phyloP scores from a whole-genome alignment of 2,113 vertebrate genomes.

The Marcusenius ussheri region DNA sequence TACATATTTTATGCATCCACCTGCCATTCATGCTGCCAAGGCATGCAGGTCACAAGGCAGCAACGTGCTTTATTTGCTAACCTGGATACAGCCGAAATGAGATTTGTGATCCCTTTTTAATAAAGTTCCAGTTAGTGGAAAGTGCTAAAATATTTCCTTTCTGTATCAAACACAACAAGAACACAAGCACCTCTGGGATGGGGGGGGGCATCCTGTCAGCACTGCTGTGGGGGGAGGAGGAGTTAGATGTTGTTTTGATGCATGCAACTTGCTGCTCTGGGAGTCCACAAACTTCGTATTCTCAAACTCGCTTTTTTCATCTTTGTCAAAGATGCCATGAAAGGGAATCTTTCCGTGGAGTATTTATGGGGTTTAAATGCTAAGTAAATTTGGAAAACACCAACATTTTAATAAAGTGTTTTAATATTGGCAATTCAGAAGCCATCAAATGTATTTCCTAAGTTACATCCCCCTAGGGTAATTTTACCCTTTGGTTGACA shows the following conservation, averaged over 20 bases:
- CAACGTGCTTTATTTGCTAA: neutral
- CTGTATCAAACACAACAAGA: constrained; percentile 1
- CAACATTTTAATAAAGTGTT: neutral
- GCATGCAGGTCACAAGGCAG: neutral
- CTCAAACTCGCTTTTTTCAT: neutral
- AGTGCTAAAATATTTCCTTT: constrained; percentile 11
- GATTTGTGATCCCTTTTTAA: constrained; percentile 1
- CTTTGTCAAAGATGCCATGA: neutral
- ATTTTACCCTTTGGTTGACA: neutral
- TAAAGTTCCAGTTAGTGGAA: neutral
- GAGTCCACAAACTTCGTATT: constrained; percentile 2
- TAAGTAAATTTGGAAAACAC: neutral
- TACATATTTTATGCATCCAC: no score
- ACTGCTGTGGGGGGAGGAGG: no score
- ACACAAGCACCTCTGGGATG: neutral
- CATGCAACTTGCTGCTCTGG: neutral
- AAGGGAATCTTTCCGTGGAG: neutral
- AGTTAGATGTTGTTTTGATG: neutral
- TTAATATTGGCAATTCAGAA: neutral
- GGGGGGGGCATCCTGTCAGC: neutral
- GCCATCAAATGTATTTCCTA: neutral
- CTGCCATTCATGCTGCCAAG: neutral
- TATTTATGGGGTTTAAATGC: neutral
- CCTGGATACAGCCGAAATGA: neutral
- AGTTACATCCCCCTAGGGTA: neutral